phyloP scores from a whole-genome alignment of 2,888 invertebrate genomes.

The Lithophane leautieri region DNA sequence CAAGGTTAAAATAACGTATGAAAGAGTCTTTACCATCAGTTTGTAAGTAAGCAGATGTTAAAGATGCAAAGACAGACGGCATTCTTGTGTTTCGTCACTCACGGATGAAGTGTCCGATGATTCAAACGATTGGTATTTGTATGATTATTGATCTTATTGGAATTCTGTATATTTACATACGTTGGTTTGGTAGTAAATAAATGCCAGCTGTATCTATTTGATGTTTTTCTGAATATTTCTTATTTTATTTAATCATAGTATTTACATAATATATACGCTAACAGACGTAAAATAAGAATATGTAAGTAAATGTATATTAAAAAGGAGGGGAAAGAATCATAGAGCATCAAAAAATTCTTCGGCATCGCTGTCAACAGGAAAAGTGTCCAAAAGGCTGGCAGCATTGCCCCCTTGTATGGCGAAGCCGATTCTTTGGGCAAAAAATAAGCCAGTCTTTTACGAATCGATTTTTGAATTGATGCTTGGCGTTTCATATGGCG shows the following conservation, averaged over 20 bases:
- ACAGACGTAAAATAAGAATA: too few species aligned
- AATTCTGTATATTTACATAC: conserved; percentile 42
- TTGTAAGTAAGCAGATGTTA: conserved; percentile 23
- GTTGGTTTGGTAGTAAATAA: conserved; percentile 31
- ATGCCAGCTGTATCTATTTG: not conserved
- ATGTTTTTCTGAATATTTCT: not conserved
- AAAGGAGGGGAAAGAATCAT: too few species aligned
- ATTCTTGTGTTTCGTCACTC: conserved; percentile 55
- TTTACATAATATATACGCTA: too few species aligned
- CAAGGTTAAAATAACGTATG: conserved; percentile 30
- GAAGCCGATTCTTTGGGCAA: too few species aligned
- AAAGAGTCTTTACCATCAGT: not conserved
- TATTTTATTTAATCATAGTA: too few species aligned
- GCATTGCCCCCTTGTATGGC: too few species aligned
- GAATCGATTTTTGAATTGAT: not conserved
- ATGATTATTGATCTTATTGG: conserved; percentile 49
- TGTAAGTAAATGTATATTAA: too few species aligned
- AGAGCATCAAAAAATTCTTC: too few species aligned
- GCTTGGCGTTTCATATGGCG: not conserved
- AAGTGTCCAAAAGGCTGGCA: too few species aligned
- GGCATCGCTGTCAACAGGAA: too few species aligned
- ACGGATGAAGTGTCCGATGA: conserved; percentile 48
- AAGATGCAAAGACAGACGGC: conserved; percentile 36
- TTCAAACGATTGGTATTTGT: conserved; percentile 60
- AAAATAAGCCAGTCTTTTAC: too few species aligned